Evolutionary conservation across 2,888 invertebrate genomes (phyloP), one percentile per base, ranked within the genome.

Genomic region (Brachypterus glaber): DNA sequence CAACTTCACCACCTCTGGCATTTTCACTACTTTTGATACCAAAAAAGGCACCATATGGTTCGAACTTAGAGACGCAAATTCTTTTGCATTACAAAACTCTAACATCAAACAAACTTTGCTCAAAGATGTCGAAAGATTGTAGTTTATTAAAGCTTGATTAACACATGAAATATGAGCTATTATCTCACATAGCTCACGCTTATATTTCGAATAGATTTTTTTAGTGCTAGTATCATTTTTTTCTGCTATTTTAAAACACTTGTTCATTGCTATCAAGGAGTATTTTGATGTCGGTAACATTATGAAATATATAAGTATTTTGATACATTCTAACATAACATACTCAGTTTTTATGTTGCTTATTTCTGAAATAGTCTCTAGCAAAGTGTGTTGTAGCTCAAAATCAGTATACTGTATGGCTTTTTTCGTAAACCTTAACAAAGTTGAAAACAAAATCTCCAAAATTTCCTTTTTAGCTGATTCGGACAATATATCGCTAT

Each of bases 41-140:
- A 81, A 67, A 63, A 73, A 69, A 1, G 82, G 79, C 5, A 85
- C 62, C 14, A 82, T 70, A 48, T 81, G 71, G 35, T 79, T 76
- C 25, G 77, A 74, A 51, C 85, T 82, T 57, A 80, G 79, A 0
- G 72, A 70, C 38, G 82, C 68, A 37, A 82, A 80, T 54, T 83
- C 79, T 53, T 77, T 73, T 5, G 77, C 75, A 24, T 78, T 78
- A 14, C 73, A 70, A 51, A 77, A 83, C 0, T 81, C 83, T 36
- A 85, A 72, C 41, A 81, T 76, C 48, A 75, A 71, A 0, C 79
- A 75, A 1, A 80, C 62, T 54, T 75, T 74, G 8, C 75, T 66
- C 35, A 81, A 62, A 1, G 76, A 72, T 31, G 73, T 67, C 1
- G 72, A 66, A 49, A 80, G 70, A 32, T 72, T 72, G 47, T 73